A percentile compares a stretch with the other conserved stretches of the same genome.
Conservation (phyloP, 1,140 invertebrate genomes). For the Sesamia nonagrioides region DNA sequence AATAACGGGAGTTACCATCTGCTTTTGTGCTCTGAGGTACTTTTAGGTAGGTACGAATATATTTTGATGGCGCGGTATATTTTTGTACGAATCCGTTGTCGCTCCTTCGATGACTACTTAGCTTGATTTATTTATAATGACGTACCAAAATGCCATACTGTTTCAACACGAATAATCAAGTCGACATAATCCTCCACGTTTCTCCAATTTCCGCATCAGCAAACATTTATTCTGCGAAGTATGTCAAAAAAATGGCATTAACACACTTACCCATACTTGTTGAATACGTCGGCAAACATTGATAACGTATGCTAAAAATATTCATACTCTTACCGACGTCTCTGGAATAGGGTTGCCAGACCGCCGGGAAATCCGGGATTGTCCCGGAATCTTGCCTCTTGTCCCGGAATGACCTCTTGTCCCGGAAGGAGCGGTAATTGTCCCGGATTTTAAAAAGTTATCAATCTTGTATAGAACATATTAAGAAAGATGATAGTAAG, state of each 20-base stretch:
- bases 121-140: background rate
- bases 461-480: no score
- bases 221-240: slow-evolving; percentile 41
- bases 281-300: slow-evolving; percentile 51
- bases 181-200: background rate
- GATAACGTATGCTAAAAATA: slow-evolving; percentile 55
- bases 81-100: background rate
- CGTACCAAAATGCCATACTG: background rate
- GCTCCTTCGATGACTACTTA: background rate
- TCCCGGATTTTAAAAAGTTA: no score
- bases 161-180: no score
- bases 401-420: no score
- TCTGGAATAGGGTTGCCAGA: no score
- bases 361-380: no score
- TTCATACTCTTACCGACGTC: slow-evolving; percentile 49
- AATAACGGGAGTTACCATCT: no score
- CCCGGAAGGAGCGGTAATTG: no score
- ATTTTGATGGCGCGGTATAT: background rate
- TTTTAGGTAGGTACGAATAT: background rate
- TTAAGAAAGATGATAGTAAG: no score
- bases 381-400: no score
- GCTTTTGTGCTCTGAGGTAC: background rate
- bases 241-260: slow-evolving; percentile 31
- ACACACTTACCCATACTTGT: slow-evolving; percentile 45
- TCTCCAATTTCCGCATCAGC: slow-evolving; percentile 15